Conservation (phyloP, 2,797 vertebrate genomes). For the Mus caroli region DNA sequence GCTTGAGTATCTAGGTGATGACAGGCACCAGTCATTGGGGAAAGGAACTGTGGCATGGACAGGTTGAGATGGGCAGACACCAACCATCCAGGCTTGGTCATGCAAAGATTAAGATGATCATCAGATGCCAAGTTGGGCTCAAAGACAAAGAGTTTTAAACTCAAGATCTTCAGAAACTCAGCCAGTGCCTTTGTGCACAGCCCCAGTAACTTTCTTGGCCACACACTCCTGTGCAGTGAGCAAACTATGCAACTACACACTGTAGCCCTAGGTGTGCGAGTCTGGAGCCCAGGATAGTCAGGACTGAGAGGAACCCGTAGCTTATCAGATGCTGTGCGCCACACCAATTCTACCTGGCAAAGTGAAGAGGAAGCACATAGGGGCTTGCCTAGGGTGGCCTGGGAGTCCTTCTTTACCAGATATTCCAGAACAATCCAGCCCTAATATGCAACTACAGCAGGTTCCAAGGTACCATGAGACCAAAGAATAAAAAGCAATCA, state of each 20-base stretch:
- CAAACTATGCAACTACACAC: neutral
- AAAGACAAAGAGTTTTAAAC: slow-evolving; percentile 15
- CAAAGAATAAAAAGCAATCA: neutral
- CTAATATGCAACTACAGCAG: neutral
- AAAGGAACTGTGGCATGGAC: neutral
- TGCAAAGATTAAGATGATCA: slow-evolving; percentile 1
- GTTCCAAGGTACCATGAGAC: neutral
- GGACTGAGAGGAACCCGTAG: neutral
- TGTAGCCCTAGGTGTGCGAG: neutral
- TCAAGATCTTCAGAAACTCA: neutral
- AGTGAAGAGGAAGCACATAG: neutral
- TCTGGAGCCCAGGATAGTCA: neutral
- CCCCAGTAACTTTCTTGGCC: neutral
- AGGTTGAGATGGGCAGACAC: neutral
- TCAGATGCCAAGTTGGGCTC: neutral
- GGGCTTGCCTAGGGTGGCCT: neutral
- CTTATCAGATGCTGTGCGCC: neutral
- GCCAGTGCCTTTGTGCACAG: neutral
- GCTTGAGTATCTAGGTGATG: neutral
- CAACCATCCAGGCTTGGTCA: neutral
- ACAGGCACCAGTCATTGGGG: neutral
- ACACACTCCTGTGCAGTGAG: neutral
- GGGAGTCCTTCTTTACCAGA: neutral
- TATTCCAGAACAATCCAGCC: neutral
- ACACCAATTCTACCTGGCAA: neutral